A percentile compares a stretch with the other conserved stretches of the same genome.
Evolutionary conservation across 1,140 invertebrate genomes (phyloP).

Genomic region (Dolichoris vasculosae): DNA sequence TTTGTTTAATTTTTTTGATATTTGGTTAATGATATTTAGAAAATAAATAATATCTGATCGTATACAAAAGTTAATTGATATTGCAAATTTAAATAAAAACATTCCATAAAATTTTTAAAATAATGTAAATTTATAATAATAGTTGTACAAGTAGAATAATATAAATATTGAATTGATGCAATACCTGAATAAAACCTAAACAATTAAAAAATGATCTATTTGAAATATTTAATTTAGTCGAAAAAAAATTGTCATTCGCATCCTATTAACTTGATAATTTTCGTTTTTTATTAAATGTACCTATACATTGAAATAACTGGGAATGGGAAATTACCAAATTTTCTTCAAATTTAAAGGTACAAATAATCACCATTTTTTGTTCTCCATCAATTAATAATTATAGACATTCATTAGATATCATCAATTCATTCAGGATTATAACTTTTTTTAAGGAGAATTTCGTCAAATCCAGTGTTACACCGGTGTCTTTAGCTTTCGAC

Average conservation of each 20-base stretch:
- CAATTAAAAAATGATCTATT: background rate
- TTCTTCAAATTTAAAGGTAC: background rate
- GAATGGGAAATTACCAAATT: slow-evolving; percentile 17
- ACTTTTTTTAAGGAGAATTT: slow-evolving; percentile 28
- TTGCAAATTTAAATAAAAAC: background rate
- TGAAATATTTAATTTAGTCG: background rate
- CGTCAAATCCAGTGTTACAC: slow-evolving; percentile 22
- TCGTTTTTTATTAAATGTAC: slow-evolving; percentile 18
- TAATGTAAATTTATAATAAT: background rate
- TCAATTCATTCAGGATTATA: background rate
- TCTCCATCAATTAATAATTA: background rate
- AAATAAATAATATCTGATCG: background rate
- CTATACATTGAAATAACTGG: slow-evolving; percentile 17
- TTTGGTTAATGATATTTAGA: background rate
- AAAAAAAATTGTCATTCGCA: slow-evolving; percentile 22
- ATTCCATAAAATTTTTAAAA: background rate
- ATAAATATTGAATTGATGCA: background rate
- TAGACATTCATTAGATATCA: background rate
- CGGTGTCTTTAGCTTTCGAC: background rate
- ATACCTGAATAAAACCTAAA: background rate
- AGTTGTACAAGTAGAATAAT: background rate
- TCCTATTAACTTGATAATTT: slow-evolving; percentile 22
- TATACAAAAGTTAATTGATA: background rate
- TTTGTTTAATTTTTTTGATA: too few species aligned
- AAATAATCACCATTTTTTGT: background rate